Evolutionary conservation across 2,888 invertebrate species (phyloP).

Genomic region (Hemistola chrysoprasaria): DNA sequence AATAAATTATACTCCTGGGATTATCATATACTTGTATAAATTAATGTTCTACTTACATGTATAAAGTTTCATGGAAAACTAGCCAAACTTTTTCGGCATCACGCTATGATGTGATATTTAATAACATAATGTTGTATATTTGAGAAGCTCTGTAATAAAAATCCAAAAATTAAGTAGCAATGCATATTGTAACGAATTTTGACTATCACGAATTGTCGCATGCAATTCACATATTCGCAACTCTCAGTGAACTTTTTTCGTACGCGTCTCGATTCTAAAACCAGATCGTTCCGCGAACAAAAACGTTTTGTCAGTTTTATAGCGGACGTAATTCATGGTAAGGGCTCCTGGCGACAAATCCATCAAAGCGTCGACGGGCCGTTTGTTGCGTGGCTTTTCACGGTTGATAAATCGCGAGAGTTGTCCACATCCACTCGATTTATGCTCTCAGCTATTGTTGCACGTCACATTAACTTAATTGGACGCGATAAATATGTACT

Average conservation of each 20-base stretch:
- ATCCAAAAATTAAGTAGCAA: too few relatives aligned
- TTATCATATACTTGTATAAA: slow-evolving; percentile 47
- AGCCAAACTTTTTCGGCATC: neutral
- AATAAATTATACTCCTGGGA: slow-evolving; percentile 54
- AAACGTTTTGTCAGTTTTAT: slow-evolving; percentile 52
- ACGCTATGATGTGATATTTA: slow-evolving; percentile 10
- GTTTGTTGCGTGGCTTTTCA: slow-evolving; percentile 74
- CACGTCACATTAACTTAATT: slow-evolving; percentile 61
- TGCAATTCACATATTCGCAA: slow-evolving; percentile 15
- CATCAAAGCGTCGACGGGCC: slow-evolving; percentile 77
- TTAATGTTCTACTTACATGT: slow-evolving; percentile 38
- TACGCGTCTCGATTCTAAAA: slow-evolving; percentile 36
- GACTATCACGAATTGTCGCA: slow-evolving; percentile 17
- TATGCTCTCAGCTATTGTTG: slow-evolving; percentile 60
- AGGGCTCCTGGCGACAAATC: slow-evolving; percentile 75
- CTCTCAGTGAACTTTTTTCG: slow-evolving; percentile 23
- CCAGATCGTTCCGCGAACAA: slow-evolving; percentile 34
- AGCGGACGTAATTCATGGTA: slow-evolving; percentile 60
- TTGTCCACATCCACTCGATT: slow-evolving; percentile 75
- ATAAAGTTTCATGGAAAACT: slow-evolving; percentile 4
- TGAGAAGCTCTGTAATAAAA: too few relatives aligned
- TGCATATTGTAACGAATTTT: slow-evolving; percentile 6
- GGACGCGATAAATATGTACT: slow-evolving; percentile 33
- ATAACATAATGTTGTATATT: too few relatives aligned
- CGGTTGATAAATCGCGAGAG: slow-evolving; percentile 75